These are phyloP conservation scores for Macroramphosus scolopax DNA, from an alignment of 2,797 vertebrate species.

Conservation along the genomic window DNA sequence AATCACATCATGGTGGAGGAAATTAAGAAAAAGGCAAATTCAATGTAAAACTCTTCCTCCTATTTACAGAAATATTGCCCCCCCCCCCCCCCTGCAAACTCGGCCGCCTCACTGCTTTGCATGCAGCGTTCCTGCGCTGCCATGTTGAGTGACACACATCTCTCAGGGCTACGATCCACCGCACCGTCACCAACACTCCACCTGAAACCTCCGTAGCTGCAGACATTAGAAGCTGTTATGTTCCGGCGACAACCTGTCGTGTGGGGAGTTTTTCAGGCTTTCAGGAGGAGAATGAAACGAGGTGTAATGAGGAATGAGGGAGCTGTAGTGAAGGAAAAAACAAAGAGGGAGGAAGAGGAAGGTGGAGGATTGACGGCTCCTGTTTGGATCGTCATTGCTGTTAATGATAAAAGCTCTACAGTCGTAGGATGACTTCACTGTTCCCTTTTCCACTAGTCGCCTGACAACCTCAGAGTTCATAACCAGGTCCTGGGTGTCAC, in stretches of 20 bases:
- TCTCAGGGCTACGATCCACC: constrained; percentile 30
- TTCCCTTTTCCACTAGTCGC: constrained; percentile 22
- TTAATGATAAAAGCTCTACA: constrained; percentile 42
- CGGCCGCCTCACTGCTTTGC: constrained; percentile 15
- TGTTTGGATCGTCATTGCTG: constrained; percentile 46
- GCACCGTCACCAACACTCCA: constrained; percentile 33
- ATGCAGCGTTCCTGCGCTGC: constrained; percentile 54
- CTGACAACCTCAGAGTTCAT: no score
- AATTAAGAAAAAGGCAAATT: no score
- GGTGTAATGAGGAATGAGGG: constrained; percentile 22
- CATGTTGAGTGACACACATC: constrained; percentile 41
- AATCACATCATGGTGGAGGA: no score
- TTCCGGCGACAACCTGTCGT: constrained; percentile 35
- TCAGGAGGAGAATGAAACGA: constrained; percentile 8
- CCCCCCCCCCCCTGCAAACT: no score
- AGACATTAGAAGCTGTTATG: constrained; percentile 48
- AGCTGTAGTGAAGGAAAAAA: neutral
- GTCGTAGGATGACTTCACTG: constrained; percentile 29
- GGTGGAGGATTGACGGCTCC: constrained; percentile 24
- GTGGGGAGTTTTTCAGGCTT: constrained; percentile 30
- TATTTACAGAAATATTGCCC: no score
- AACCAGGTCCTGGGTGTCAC: no score
- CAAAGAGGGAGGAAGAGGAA: constrained; percentile 16
- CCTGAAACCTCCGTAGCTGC: constrained; percentile 32
- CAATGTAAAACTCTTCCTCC: no score